Conservation (phyloP, 2,113 vertebrate genomes). For the Trichomycterus rosablanca region DNA sequence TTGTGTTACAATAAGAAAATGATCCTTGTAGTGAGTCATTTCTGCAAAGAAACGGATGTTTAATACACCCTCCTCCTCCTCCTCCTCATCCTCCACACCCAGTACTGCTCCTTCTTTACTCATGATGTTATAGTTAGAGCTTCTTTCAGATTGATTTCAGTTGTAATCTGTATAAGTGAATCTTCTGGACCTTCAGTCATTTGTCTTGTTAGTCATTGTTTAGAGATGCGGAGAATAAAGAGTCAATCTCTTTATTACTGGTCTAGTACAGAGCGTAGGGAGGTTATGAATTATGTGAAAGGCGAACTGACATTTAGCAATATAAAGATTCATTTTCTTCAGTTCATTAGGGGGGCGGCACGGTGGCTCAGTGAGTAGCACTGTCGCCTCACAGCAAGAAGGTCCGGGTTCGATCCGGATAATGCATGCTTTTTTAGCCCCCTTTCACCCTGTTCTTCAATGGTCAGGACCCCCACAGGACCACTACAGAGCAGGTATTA, state of each 20-base stretch:
- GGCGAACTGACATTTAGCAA: too few species aligned
- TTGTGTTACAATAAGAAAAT: slow-evolving; percentile 48
- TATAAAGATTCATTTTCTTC: too few species aligned
- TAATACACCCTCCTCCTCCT: slow-evolving; percentile 41
- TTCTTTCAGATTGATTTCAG: slow-evolving; percentile 68
- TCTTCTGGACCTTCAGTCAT: slow-evolving; percentile 50
- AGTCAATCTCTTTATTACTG: slow-evolving; percentile 31
- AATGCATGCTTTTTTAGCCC: too few species aligned
- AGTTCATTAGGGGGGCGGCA: too few species aligned
- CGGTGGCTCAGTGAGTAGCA: background rate
- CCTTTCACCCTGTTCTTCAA: too few species aligned
- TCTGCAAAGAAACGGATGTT: slow-evolving; percentile 40
- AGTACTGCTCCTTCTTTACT: slow-evolving; percentile 31
- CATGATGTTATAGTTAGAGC: slow-evolving; percentile 62
- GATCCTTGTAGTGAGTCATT: slow-evolving; percentile 41
- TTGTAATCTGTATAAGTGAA: slow-evolving; percentile 70
- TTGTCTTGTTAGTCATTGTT: slow-evolving; percentile 49
- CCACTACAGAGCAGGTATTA: too few species aligned
- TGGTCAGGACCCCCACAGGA: too few species aligned
- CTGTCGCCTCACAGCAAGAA: background rate
- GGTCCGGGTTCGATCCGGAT: too few species aligned
- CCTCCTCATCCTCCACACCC: slow-evolving; percentile 21
- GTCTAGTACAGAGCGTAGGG: background rate
- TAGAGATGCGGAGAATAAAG: background rate
- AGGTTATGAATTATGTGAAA: slow-evolving; percentile 2